Conservation (phyloP, 1,140 invertebrate genomes). For the Lerema accius region DNA sequence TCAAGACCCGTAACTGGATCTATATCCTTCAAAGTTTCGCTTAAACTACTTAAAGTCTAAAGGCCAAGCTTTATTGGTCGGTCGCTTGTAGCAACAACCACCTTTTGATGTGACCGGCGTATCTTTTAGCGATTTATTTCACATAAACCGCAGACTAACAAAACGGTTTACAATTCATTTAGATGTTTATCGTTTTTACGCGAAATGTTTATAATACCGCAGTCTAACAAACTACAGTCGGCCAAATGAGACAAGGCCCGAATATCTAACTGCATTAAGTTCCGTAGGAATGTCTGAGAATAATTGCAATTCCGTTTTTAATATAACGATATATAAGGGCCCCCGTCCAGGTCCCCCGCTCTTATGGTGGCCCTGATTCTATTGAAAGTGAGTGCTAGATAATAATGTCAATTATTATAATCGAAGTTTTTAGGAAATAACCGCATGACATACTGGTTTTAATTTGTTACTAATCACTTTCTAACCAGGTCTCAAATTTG, state of each 20-base stretch:
- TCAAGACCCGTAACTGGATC: conserved; percentile 39
- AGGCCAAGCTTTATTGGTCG: conserved; percentile 31
- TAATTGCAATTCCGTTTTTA: no score
- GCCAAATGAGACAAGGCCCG: background rate
- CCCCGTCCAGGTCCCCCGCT: no score
- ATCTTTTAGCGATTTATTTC: conserved; percentile 62
- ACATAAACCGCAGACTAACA: conserved; percentile 60
- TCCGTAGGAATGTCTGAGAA: no score
- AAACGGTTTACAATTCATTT: conserved; percentile 67
- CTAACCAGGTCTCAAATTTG: no score
- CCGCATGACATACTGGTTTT: no score
- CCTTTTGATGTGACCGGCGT: conserved; percentile 64
- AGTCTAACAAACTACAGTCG: background rate
- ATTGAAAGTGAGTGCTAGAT: no score
- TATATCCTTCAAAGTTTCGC: conserved; percentile 15
- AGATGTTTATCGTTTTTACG: conserved; percentile 74
- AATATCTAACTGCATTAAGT: no score
- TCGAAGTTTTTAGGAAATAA: no score
- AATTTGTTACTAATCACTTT: no score
- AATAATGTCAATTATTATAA: no score
- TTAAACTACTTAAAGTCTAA: conserved; percentile 41
- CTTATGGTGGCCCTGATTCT: no score
- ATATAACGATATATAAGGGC: no score
- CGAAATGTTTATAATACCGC: conserved; percentile 62
- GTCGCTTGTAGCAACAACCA: conserved; percentile 20